Evolutionary conservation across 2,888 invertebrate genomes (phyloP), one percentile per base, ranked within the genome.

Genomic region (Thymelicus lineola): DNA sequence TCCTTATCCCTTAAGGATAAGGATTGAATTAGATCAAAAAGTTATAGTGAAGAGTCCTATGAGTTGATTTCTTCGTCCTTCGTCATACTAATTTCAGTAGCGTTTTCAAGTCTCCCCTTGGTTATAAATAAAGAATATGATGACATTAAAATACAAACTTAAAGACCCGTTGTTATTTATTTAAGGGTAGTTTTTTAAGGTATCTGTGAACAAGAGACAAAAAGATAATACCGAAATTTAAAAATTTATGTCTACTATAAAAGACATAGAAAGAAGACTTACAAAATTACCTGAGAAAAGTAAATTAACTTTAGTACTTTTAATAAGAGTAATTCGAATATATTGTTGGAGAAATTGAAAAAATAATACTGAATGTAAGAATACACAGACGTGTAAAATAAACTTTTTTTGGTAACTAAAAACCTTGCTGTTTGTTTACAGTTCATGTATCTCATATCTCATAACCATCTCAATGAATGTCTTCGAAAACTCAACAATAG

Each of bases 61-160:
- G 17, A 17, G 59, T 20, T 12, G 38, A 7, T 55, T 75, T 74
- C 77, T 77, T 80, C 78, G 79, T 84, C 81, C 80, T 74, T 62
- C 68, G 45, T 70, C 74, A 59, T 76, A 81, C 80, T 82, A 82
- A 85, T 83, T 81, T 81, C 82, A 80, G 85, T 85, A 87, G 87
- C 86, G 84, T 86, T 85, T 87, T 84, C 86, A 86, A 83, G 72
- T 85, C 77, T 78, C 84, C 85, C 85, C 81, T 81, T 72, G 77
- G 79, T 80, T 80, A 86, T 89, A 89, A 88, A 88, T 89, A 83
- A 86, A 77, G 85, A 86, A 87, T 88, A 86, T 76, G 74, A 63
- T 72, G 55, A 75, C 84, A 85, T 88, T 85, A 82, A 82, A 78
- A 73, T 77, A 75, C 79, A 78, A 81, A 78, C 77, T 82, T 78